Conservation (phyloP, 2,113 vertebrate genomes). For the Vulpes vulpes region DNA sequence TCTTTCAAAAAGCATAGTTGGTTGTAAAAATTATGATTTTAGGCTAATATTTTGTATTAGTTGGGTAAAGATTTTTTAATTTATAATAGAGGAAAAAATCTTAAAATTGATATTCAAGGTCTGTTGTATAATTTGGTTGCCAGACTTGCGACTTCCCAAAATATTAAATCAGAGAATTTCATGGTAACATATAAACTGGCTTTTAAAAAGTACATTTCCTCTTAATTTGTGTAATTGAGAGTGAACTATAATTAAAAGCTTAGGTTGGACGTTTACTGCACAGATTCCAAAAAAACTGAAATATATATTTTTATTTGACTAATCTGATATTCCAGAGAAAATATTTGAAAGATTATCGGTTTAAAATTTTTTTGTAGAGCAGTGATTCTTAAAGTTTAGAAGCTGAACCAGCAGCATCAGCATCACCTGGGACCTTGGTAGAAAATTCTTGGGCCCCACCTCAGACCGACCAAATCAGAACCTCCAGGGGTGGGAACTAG, state of each 20-base stretch:
- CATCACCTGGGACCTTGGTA: not conserved
- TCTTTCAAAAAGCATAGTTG: not conserved
- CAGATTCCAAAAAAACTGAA: conserved; percentile 39
- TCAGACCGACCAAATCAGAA: not conserved
- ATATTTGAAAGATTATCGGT: not conserved
- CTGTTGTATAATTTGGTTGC: conserved; percentile 13
- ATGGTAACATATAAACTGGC: not conserved
- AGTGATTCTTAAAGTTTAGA: conserved; percentile 44
- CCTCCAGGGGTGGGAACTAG: not conserved
- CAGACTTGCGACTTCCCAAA: conserved; percentile 45
- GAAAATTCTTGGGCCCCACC: not conserved
- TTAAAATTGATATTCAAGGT: not conserved
- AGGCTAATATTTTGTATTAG: conserved; percentile 12
- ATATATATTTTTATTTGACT: not conserved
- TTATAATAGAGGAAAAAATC: not conserved
- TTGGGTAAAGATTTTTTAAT: conserved; percentile 14
- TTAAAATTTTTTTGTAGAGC: conserved; percentile 40
- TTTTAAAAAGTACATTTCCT: not conserved
- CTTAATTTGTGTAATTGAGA: conserved; percentile 15
- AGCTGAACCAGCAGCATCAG: not conserved
- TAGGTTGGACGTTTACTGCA: not conserved
- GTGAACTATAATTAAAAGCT: conserved; percentile 4
- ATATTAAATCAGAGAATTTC: conserved; percentile 60
- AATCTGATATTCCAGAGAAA: not conserved
- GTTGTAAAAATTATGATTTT: not conserved